phyloP scores from a whole-genome alignment of 2,888 invertebrate genomes.

The Volucella inanis region DNA sequence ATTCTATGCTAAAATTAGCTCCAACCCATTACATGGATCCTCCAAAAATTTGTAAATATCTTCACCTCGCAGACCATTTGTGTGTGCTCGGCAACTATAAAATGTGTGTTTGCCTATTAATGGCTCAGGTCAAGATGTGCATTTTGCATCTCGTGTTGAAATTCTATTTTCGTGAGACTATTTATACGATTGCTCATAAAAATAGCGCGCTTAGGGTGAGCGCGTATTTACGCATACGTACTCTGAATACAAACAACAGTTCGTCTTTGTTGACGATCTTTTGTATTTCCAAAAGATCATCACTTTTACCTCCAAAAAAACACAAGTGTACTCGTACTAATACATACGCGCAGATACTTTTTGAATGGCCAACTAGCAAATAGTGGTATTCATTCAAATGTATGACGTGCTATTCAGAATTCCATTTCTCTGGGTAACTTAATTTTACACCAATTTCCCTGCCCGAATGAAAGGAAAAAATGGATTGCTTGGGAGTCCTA shows the following conservation, averaged over 20 bases:
- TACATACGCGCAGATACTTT: neutral
- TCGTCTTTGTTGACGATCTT: neutral
- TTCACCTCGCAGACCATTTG: slow-evolving; percentile 7
- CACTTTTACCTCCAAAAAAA: neutral
- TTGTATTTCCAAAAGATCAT: slow-evolving; percentile 1
- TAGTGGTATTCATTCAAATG: slow-evolving; percentile 39
- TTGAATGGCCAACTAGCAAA: no score
- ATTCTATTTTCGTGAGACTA: slow-evolving; percentile 56
- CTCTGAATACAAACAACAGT: slow-evolving; percentile 39
- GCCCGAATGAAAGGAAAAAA: slow-evolving; percentile 36
- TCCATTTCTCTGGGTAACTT: slow-evolving; percentile 40
- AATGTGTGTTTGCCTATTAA: slow-evolving; percentile 37
- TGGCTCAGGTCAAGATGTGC: slow-evolving; percentile 67
- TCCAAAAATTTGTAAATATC: slow-evolving; percentile 12
- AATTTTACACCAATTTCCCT: slow-evolving; percentile 19
- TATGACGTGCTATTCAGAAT: slow-evolving; percentile 29
- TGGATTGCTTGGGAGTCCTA: slow-evolving; percentile 31
- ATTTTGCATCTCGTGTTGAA: slow-evolving; percentile 65
- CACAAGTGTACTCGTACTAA: neutral
- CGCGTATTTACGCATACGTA: slow-evolving; percentile 43
- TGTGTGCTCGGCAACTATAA: slow-evolving; percentile 5
- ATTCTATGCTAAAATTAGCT: slow-evolving; percentile 50
- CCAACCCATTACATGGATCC: slow-evolving; percentile 20
- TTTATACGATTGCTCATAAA: slow-evolving; percentile 47
- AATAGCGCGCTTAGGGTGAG: slow-evolving; percentile 47